phyloP scores from a whole-genome alignment of 1,140 invertebrate genomes.

The Diachasma alloeum region DNA sequence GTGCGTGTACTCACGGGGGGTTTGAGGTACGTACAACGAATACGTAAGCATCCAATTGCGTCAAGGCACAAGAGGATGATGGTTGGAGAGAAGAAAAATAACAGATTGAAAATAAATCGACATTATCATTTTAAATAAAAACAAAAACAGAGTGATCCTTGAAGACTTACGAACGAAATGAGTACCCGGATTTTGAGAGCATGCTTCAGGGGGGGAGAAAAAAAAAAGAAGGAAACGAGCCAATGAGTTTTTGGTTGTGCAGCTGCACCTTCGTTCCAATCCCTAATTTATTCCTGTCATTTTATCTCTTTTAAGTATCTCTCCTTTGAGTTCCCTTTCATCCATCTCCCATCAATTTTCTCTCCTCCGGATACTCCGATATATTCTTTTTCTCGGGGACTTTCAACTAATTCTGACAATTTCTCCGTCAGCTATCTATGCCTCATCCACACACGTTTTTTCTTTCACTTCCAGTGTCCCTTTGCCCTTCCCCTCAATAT shows the following conservation, averaged over 20 bases:
- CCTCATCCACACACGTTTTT: slow-evolving; percentile 26
- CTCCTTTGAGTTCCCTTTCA: slow-evolving; percentile 12
- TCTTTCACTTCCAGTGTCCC: slow-evolving; percentile 22
- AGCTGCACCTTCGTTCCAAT: slow-evolving; percentile 40
- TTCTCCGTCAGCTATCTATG: background rate
- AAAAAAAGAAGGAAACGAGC: slow-evolving; percentile 28
- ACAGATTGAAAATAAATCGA: background rate
- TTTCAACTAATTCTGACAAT: background rate
- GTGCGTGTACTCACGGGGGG: background rate
- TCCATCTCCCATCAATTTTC: slow-evolving; percentile 15
- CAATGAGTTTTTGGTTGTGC: slow-evolving; percentile 46
- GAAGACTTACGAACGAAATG: slow-evolving; percentile 16
- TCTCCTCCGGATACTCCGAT: slow-evolving; percentile 33
- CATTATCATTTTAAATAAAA: background rate
- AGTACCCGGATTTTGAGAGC: slow-evolving; percentile 9
- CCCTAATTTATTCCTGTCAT: slow-evolving; percentile 42
- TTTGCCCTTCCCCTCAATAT: background rate
- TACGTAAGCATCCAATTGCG: slow-evolving; percentile 10
- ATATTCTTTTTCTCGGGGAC: slow-evolving; percentile 36
- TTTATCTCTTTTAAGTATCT: slow-evolving; percentile 36
- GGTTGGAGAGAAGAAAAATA: background rate
- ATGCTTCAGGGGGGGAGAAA: slow-evolving; percentile 17
- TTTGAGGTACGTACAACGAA: slow-evolving; percentile 8
- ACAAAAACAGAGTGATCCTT: slow-evolving; percentile 6
- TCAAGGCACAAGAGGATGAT: background rate